Base-by-base conservation (phyloP, 2,113 vertebrate genomes). In the Cynoglossus semilaevis region DNA sequence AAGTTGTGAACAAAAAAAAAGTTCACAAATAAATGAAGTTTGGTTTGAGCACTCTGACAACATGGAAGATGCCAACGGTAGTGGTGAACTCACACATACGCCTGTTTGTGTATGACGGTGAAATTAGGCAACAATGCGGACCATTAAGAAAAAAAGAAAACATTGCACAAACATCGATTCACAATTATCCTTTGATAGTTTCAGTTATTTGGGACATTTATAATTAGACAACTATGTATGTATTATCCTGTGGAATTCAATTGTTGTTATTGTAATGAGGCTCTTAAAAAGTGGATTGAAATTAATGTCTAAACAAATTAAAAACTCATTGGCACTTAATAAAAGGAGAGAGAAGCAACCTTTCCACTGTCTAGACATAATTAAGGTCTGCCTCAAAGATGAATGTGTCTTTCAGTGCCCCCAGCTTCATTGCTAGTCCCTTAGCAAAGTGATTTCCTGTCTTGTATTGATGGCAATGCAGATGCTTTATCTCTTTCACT, bases 371-470 rank as follows among this genome's bases (percentile, higher is more conserved):
- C 37, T 56, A 38, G 47, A 12, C 15, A 41, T 15, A 36, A 52
- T 64, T 55, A 55, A 51, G 34, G 57, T 59, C 53, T 51, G 46
- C 15, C 15, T 73, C 70, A 62, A 59, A 68, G 52, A 64, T 54
- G 22, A 64, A 76, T 67, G 69, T 41, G 49, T 59, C 60, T 63
- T 63, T 65, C 70, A 67, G 6, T 46, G 40, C n/a, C 8, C 15
- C 15, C 12, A 3, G 16, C 52, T 50, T 72, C 67, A 57, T 68
- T 67, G 51, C 34, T 73, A 68, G 55, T 68, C 69, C 59, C 7
- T 37, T 47, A 19, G 45, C 70, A 63, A 67, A 83, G 67, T 58
- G 74, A 77, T 80, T 80, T 75, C 72, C 71, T 72, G 70, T 77
- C 70, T 72, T 46, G 67, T 67, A 80, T 71, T 9, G 76, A 77